phyloP scores from a whole-genome alignment of 2,113 vertebrate species.

The Agapornis roseicollis region DNA sequence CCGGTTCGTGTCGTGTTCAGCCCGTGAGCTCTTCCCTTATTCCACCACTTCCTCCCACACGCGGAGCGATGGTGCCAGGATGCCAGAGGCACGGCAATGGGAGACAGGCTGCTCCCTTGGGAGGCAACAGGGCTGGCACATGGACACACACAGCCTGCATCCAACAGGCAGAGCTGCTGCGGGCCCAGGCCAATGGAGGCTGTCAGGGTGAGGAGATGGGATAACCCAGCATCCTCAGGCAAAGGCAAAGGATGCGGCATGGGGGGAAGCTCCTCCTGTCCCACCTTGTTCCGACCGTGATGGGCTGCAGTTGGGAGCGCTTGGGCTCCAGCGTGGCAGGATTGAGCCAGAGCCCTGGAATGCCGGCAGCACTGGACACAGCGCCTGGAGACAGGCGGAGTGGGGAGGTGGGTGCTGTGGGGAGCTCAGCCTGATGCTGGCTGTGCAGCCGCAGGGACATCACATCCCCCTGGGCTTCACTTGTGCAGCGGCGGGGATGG shows the following conservation, averaged over 20 bases:
- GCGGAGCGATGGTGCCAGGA: not conserved
- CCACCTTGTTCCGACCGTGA: not conserved
- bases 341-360: not conserved
- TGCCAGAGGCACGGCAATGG: not conserved
- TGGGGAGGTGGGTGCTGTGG: not conserved
- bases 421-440: not conserved
- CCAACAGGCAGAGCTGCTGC: not conserved
- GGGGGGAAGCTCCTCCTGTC: not conserved
- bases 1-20: not conserved
- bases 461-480: not conserved
- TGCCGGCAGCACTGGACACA: not conserved
- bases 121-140: not conserved
- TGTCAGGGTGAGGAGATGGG: not conserved
- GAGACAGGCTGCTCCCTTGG: constrained; percentile 8
- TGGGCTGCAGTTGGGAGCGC: not conserved
- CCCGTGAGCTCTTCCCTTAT: not conserved
- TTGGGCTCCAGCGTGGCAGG: not conserved
- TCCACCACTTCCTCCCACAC: constrained; percentile 17
- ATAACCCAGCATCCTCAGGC: not conserved
- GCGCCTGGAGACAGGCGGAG: fast-evolving
- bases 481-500: not conserved
- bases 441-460: not conserved
- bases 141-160: not conserved
- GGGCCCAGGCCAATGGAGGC: constrained; percentile 11
- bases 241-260: not conserved